These are phyloP conservation scores for Enteromius thamalakanensis DNA, from an alignment of 2,797 vertebrate species.

Conservation along the genomic window DNA sequence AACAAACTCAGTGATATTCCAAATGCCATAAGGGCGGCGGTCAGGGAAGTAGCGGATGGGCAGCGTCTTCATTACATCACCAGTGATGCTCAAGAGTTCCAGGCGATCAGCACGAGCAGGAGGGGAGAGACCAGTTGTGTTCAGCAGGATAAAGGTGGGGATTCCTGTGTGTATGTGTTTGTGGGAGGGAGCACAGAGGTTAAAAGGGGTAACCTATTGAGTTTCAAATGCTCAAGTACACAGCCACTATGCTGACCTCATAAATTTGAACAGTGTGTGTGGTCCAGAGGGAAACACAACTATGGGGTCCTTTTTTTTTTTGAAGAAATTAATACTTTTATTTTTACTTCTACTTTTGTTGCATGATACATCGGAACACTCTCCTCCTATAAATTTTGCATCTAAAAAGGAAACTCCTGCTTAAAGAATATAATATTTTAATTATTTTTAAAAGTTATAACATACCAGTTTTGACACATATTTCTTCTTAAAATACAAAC, in stretches of 20 bases:
- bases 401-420: neutral
- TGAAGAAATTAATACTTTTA: neutral
- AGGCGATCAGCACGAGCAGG: slow-evolving; percentile 88
- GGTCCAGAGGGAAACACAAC: slow-evolving; percentile 8
- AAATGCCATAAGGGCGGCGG: slow-evolving; percentile 85
- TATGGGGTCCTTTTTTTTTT: neutral
- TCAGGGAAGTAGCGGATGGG: slow-evolving; percentile 90
- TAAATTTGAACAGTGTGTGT: slow-evolving; percentile 24
- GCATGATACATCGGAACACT: no score
- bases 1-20: slow-evolving; percentile 95
- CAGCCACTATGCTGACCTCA: slow-evolving; percentile 25
- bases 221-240: slow-evolving; percentile 22
- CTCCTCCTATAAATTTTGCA: no score
- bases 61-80: slow-evolving; percentile 85
- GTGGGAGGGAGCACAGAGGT: slow-evolving; percentile 1
- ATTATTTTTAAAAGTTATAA: neutral
- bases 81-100: slow-evolving; percentile 88
- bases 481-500: slow-evolving; percentile 51
- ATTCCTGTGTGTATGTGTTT: slow-evolving; percentile 78
- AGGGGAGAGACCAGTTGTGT: slow-evolving; percentile 88
- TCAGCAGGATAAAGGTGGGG: slow-evolving; percentile 92
- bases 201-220: slow-evolving; percentile 30
- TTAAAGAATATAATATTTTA: neutral
- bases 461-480: neutral
- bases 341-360: no score